These are phyloP conservation scores for Acanthis flammea DNA, from an alignment of 2,797 vertebrate species.

Conservation along the genomic window DNA sequence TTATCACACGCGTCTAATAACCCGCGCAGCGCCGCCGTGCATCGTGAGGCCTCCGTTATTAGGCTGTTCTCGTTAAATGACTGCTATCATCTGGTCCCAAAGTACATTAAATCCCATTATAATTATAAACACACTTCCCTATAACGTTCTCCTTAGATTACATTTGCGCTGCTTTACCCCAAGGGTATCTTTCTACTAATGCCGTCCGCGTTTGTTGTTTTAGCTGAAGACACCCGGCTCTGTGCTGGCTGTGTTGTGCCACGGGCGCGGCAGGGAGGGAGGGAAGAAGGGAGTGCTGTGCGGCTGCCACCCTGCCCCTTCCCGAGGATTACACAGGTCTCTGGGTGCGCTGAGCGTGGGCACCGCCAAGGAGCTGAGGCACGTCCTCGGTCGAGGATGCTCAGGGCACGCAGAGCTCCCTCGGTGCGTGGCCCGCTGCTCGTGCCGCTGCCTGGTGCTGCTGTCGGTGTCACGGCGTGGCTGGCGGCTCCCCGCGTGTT, in stretches of 20 bases:
- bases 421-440: neutral
- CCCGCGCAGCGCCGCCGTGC: slow-evolving; percentile 14
- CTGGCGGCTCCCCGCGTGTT: neutral
- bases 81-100: slow-evolving; percentile 75
- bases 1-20: neutral
- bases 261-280: neutral
- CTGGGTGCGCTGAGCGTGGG: rapidly evolving
- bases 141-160: slow-evolving; percentile 72
- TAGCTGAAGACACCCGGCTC: slow-evolving; percentile 59
- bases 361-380: neutral
- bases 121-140: slow-evolving; percentile 79
- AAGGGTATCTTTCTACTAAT: slow-evolving; percentile 73
- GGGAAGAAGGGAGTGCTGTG: neutral
- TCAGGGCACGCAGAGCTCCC: neutral
- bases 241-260: slow-evolving; percentile 5
- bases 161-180: slow-evolving; percentile 68
- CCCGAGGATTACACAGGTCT: neutral
- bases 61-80: slow-evolving; percentile 70
- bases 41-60: slow-evolving; percentile 57
- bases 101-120: slow-evolving; percentile 80
- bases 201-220: slow-evolving; percentile 66
- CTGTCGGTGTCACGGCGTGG: neutral
- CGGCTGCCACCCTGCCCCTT: neutral
- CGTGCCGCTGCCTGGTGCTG: neutral
- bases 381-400: rapidly evolving